Evolutionary conservation across 2,113 vertebrate genomes (phyloP).

Genomic region (Corythoichthys haematopterus): DNA sequence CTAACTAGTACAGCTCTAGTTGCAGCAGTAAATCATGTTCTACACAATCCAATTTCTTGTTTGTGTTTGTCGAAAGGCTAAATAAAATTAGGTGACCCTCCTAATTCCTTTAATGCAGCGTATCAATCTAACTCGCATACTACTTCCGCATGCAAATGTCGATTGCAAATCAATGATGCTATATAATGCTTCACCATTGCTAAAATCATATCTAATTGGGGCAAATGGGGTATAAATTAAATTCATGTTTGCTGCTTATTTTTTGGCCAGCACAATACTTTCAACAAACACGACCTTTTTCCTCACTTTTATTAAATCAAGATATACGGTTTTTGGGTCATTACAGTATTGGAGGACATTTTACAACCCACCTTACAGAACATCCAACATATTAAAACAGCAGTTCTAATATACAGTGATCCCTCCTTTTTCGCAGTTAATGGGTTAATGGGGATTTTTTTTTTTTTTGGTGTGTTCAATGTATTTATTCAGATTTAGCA

Average conservation of each 20-base stretch:
- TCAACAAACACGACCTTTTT: no score
- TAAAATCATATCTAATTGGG: no score
- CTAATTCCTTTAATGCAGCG: not conserved
- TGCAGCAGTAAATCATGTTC: not conserved
- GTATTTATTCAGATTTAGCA: no score
- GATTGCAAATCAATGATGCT: not conserved
- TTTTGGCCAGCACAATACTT: not conserved
- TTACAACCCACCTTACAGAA: no score
- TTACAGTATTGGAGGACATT: no score
- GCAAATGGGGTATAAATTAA: not conserved
- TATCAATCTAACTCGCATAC: not conserved
- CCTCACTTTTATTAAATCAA: no score
- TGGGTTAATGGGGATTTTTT: no score
- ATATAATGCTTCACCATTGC: not conserved
- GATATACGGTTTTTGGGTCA: no score
- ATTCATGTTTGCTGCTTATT: not conserved
- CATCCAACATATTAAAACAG: no score
- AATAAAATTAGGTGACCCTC: not conserved
- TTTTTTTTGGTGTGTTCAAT: no score
- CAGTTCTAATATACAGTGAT: no score
- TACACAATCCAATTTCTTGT: not conserved
- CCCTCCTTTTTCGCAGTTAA: no score
- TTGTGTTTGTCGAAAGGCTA: not conserved
- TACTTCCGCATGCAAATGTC: not conserved
- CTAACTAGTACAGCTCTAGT: not conserved